phyloP scores from a whole-genome alignment of 2,888 invertebrate species.

The Vanessa cardui region DNA sequence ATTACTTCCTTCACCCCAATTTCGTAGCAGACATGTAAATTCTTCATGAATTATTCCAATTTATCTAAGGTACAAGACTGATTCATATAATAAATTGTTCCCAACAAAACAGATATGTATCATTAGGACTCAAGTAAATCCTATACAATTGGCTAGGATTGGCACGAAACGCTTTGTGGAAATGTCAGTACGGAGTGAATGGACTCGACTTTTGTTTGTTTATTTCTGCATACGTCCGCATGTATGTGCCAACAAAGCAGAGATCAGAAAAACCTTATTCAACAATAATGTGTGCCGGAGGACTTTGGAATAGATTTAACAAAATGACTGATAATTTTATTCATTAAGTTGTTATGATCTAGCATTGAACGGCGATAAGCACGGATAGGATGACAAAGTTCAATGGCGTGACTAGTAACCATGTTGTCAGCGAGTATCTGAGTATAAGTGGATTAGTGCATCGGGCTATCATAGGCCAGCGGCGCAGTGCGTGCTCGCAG shows the following conservation, averaged over 20 bases:
- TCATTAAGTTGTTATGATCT: conserved; percentile 35
- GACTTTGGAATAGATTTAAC: conserved; percentile 3
- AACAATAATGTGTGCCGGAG: conserved; percentile 46
- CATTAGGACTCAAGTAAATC: conserved; percentile 34
- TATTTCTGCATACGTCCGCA: conserved; percentile 74
- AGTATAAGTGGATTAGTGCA: conserved; percentile 63
- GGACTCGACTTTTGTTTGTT: conserved; percentile 75
- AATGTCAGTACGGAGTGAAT: conserved; percentile 80
- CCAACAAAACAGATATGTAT: conserved; percentile 31
- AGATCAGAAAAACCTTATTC: conserved; percentile 60
- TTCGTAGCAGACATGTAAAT: conserved; percentile 23
- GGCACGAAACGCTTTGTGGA: conserved; percentile 65
- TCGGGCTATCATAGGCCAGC: conserved; percentile 61
- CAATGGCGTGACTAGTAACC: conserved; percentile 51
- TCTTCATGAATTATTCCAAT: conserved; percentile 30
- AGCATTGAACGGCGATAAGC: conserved; percentile 36
- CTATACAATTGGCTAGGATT: conserved; percentile 61
- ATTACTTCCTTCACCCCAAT: conserved; percentile 24
- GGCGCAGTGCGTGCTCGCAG: conserved; percentile 51
- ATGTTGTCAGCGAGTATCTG: conserved; percentile 46
- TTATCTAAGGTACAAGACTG: conserved; percentile 30
- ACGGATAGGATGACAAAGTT: conserved; percentile 46
- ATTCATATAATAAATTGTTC: conserved; percentile 27
- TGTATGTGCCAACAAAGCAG: conserved; percentile 72
- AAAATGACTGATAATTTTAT: conserved; percentile 3